A percentile compares a stretch with the other conserved stretches of the same genome.
These are phyloP conservation scores for Eumaeus atala DNA, from an alignment of 1,140 invertebrate genomes.

Conservation along the genomic window DNA sequence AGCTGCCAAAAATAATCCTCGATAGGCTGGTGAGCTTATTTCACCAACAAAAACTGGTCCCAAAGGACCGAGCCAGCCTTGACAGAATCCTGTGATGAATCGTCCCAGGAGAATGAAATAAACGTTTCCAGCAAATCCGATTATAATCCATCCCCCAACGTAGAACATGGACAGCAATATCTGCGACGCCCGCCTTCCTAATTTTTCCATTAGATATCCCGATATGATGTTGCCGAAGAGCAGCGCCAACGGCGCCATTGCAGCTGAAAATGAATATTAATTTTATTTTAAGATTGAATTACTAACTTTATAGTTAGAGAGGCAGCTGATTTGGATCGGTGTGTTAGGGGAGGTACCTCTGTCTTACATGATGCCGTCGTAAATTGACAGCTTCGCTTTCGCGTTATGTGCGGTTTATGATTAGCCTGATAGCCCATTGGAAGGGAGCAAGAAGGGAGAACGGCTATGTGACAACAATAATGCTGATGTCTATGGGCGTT, in stretches of 20 bases:
- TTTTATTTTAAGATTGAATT: background rate
- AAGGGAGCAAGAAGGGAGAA: too few species aligned
- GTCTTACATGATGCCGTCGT: too few species aligned
- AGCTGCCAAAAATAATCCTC: constrained; percentile 75
- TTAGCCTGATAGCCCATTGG: too few species aligned
- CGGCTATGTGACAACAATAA: too few species aligned
- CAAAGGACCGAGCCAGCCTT: constrained; percentile 72
- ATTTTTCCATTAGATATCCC: constrained; percentile 77
- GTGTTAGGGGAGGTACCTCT: too few species aligned
- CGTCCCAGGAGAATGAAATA: constrained; percentile 77
- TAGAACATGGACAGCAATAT: constrained; percentile 76
- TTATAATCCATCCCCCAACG: constrained; percentile 78
- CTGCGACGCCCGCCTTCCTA: constrained; percentile 79
- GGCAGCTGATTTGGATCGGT: too few species aligned
- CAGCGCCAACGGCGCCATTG: constrained; percentile 75
- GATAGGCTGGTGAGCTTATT: constrained; percentile 73
- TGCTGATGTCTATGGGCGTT: too few species aligned
- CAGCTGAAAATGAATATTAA: constrained; percentile 59
- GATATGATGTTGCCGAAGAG: constrained; percentile 76
- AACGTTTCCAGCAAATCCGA: constrained; percentile 73
- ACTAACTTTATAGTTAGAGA: too few species aligned
- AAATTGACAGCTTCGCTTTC: too few species aligned
- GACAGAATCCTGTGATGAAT: constrained; percentile 78
- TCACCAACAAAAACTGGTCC: constrained; percentile 76
- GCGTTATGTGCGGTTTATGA: too few species aligned